Percentiles rank a stretch among this genome's conserved stretches.
phyloP scores from a whole-genome alignment of 2,888 invertebrate genomes.

The Pelosia muscerda region DNA sequence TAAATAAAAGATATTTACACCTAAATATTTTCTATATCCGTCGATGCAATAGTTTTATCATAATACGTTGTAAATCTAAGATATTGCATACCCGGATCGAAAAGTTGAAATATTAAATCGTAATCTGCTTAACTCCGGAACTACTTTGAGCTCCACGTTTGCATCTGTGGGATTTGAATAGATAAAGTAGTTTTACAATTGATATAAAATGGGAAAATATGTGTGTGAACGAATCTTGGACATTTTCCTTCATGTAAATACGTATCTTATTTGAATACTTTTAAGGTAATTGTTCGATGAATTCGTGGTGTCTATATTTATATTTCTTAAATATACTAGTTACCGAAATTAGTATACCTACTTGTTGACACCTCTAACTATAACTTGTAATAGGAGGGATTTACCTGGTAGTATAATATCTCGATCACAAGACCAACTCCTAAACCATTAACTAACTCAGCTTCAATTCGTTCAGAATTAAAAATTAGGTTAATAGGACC shows the following conservation, averaged over 20 bases:
- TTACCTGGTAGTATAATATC: no score
- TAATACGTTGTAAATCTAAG: slow-evolving; percentile 73
- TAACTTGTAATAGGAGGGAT: no score
- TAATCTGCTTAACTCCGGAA: slow-evolving; percentile 65
- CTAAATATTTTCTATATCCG: background rate
- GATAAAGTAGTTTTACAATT: background rate
- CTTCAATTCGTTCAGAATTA: no score
- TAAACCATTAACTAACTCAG: no score
- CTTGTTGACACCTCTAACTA: no score
- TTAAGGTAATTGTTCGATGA: no score
- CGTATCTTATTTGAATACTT: no score
- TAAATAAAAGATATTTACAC: background rate
- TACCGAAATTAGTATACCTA: no score
- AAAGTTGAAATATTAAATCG: slow-evolving; percentile 70
- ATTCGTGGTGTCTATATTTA: no score
- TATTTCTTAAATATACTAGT: no score
- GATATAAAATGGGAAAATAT: background rate
- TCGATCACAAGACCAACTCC: no score
- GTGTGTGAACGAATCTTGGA: background rate
- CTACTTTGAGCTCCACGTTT: slow-evolving; percentile 44
- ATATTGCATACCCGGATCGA: slow-evolving; percentile 40
- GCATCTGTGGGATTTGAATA: background rate
- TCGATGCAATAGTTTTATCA: slow-evolving; percentile 45
- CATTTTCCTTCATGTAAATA: background rate
- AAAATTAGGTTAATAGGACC: background rate